phyloP scores from a whole-genome alignment of 37 sponge, comb jelly and placozoan genomes.

The Oscarella lobularis region DNA sequence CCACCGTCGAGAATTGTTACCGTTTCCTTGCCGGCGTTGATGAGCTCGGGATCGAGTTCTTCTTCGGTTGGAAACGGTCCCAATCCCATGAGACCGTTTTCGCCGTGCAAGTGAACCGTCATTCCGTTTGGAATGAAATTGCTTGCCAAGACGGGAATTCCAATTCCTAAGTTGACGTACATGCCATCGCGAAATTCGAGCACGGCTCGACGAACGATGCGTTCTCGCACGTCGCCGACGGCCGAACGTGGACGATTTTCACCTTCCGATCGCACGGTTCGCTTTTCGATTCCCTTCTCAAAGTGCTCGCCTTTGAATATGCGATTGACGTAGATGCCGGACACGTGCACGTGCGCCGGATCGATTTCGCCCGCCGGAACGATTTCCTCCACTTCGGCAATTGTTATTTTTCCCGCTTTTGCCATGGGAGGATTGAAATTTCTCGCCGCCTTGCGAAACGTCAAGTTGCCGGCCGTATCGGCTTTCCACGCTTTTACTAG shows the following conservation, averaged over 20 bases:
- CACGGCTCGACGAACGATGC: slow-evolving; percentile 80
- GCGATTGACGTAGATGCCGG: slow-evolving; percentile 77
- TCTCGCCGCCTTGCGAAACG: slow-evolving; percentile 68
- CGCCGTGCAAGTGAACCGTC: slow-evolving; percentile 83
- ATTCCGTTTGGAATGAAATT: slow-evolving; percentile 85
- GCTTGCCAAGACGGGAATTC: slow-evolving; percentile 86
- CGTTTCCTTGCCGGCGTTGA: slow-evolving; percentile 96
- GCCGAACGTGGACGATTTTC: not conserved
- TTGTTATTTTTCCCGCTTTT: slow-evolving; percentile 71
- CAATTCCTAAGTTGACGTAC: slow-evolving; percentile 84
- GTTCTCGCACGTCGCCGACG: slow-evolving; percentile 26
- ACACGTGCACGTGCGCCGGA: slow-evolving; percentile 54
- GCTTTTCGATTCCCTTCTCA: slow-evolving; percentile 61
- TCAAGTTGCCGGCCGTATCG: slow-evolving; percentile 70
- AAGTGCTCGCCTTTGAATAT: slow-evolving; percentile 53
- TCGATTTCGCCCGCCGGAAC: slow-evolving; percentile 61
- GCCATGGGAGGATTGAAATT: slow-evolving; percentile 95
- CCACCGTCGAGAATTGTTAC: slow-evolving; percentile 73
- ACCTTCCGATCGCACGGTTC: not conserved
- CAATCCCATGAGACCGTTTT: slow-evolving; percentile 92
- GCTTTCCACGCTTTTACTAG: slow-evolving; percentile 92
- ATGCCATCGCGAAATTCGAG: slow-evolving; percentile 57
- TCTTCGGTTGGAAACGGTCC: slow-evolving; percentile 85
- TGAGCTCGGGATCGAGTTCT: slow-evolving; percentile 85
- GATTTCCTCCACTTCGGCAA: slow-evolving; percentile 95